These are phyloP conservation scores for Limonius californicus DNA, from an alignment of 1,140 invertebrate species.

Conservation along the genomic window DNA sequence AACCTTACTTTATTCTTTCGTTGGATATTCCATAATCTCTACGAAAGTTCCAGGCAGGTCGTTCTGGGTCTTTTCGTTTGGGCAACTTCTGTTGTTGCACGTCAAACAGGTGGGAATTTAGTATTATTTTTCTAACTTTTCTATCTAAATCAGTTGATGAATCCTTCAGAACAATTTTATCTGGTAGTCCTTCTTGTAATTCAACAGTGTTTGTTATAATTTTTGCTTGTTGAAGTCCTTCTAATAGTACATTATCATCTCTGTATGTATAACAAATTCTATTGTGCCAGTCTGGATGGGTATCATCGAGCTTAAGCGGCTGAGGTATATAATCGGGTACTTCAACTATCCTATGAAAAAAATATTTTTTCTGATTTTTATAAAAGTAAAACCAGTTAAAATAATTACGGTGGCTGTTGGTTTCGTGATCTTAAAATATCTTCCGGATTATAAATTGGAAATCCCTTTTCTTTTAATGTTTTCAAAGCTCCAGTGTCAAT, in stretches of 20 bases:
- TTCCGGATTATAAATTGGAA: slow-evolving; percentile 53
- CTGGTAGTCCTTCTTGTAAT: slow-evolving; percentile 58
- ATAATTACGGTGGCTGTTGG: background rate
- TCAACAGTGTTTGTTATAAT: slow-evolving; percentile 70
- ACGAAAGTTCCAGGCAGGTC: slow-evolving; percentile 67
- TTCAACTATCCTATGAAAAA: slow-evolving; percentile 35
- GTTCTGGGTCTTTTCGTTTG: slow-evolving; percentile 62
- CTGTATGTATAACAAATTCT: slow-evolving; percentile 56
- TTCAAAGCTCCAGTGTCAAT: slow-evolving; percentile 51
- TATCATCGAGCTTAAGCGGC: slow-evolving; percentile 49
- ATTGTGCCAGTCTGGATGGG: slow-evolving; percentile 63
- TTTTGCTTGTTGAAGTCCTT: slow-evolving; percentile 69
- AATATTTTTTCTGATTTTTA: slow-evolving; percentile 19
- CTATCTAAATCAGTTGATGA: slow-evolving; percentile 51
- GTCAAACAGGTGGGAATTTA: slow-evolving; percentile 72
- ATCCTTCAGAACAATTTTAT: slow-evolving; percentile 51
- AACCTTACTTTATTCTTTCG: slow-evolving; percentile 64
- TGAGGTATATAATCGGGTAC: slow-evolving; percentile 49
- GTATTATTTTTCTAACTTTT: slow-evolving; percentile 58
- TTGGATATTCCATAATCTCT: slow-evolving; percentile 69
- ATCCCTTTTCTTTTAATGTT: slow-evolving; percentile 50
- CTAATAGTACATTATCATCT: slow-evolving; percentile 62
- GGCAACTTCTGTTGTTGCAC: slow-evolving; percentile 72
- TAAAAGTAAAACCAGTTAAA: background rate
- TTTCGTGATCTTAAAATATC: slow-evolving; percentile 45